Percentiles rank a stretch among this genome's conserved stretches.
Conservation (phyloP, 2,113 vertebrate genomes). For the Colaptes auratus region DNA sequence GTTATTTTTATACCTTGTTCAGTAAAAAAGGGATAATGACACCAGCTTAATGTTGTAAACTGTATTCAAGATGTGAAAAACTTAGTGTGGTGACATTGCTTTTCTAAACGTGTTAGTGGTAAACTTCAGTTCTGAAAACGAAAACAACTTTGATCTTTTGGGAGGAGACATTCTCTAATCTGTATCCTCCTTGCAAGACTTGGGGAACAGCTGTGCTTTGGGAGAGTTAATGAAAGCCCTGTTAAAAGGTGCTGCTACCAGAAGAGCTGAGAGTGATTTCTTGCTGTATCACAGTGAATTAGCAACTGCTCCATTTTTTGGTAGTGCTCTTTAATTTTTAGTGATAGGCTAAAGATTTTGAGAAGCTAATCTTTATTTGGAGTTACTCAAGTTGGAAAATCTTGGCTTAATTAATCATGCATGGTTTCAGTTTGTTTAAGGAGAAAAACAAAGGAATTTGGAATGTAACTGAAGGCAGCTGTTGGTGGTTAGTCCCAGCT, state of each 20-base stretch:
- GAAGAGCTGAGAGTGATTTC: not conserved
- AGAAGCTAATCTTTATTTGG: not conserved
- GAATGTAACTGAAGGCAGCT: not conserved
- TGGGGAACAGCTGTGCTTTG: not conserved
- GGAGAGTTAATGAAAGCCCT: not conserved
- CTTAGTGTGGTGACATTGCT: not conserved
- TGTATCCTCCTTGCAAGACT: not conserved
- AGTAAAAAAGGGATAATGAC: not conserved
- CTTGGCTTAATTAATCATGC: not conserved
- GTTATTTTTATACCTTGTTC: conserved; percentile 3
- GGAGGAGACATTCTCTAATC: not conserved
- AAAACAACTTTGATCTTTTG: not conserved
- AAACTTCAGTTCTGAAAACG: not conserved
- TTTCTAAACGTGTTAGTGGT: not conserved
- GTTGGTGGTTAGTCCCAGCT: not conserved
- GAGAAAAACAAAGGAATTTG: not conserved
- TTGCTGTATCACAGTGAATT: not conserved
- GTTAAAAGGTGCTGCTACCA: not conserved
- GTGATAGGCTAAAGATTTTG: not conserved
- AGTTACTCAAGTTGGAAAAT: not conserved
- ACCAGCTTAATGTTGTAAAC: not conserved
- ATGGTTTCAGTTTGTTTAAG: not conserved
- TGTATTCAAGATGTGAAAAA: not conserved
- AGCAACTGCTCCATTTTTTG: not conserved
- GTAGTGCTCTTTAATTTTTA: not conserved